Base-by-base conservation (phyloP, 2,113 vertebrate species). In the Zonotrichia leucophrys region DNA sequence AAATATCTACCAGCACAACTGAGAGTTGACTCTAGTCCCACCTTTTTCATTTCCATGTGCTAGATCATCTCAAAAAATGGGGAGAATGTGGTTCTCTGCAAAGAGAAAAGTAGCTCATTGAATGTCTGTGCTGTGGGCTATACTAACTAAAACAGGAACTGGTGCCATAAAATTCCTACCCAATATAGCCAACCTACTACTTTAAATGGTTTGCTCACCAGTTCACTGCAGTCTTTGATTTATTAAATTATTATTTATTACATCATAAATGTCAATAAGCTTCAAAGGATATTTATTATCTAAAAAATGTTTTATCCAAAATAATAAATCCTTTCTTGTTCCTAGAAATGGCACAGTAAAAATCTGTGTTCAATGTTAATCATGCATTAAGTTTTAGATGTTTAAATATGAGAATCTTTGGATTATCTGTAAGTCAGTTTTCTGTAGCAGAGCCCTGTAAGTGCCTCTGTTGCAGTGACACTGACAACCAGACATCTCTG, bases 161-260 rank as follows among this genome's bases (percentile, higher is more conserved):
- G 21, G 30, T 88, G 86, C 68, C 94, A 95, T 93, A 90, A 84
- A 87, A 84, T 87, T 94, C 81, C 74, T 37, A 74, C 35, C 89
- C 78, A 44, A 93, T 90, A 70, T 35, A 94, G 80, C 53, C 84
- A 95, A 31, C 27, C 46, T 89, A 35, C 96, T 75, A 80, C 87
- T 92, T 91, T 67, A 76, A 93, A 85, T 75, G 78, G 25, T 37
- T 94, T 93, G 39, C 63, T 96, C 83, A 91, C 86, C 81, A 90
- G 49, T 86, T 94, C 3, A 1, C 47, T 84, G 59, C 52, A 72
- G 62, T 70, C 70, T 53, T 88, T 81, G 60, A 35, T 64, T 44
- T 30, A 30, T 30, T 42, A 64, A 64, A 35, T 64, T n/a, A n/a
- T 42, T 11, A 64, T 53, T 87, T 83, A 86, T 93, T 70, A 90